Conservation (phyloP, 1,140 invertebrate genomes). For the Drosophila pachea region DNA sequence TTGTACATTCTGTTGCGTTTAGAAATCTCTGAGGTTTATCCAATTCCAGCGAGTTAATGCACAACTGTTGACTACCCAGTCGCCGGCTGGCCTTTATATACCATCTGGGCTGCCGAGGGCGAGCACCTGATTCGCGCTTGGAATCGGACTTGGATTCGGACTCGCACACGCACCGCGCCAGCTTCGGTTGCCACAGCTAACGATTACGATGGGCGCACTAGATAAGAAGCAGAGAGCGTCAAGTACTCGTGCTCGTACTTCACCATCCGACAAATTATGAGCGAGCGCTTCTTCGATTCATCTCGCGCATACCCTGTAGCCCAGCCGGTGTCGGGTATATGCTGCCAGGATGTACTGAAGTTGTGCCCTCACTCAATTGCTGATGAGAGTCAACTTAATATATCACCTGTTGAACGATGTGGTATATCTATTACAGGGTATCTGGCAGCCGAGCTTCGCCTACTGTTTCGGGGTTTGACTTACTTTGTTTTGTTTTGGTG, state of each 20-base stretch:
- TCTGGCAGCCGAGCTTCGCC: neutral
- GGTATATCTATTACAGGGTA: neutral
- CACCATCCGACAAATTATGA: slow-evolving; percentile 51
- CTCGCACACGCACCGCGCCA: slow-evolving; percentile 26
- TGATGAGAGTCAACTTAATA: no score
- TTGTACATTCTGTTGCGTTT: slow-evolving; percentile 61
- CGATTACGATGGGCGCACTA: slow-evolving; percentile 76
- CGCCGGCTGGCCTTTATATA: slow-evolving; percentile 55
- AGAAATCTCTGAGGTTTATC: slow-evolving; percentile 27
- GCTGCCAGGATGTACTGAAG: neutral
- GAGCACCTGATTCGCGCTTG: slow-evolving; percentile 38
- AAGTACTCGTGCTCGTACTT: slow-evolving; percentile 40
- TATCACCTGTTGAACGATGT: no score
- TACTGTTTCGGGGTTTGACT: no score
- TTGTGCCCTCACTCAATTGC: no score
- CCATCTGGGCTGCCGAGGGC: slow-evolving; percentile 36
- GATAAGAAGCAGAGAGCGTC: slow-evolving; percentile 63
- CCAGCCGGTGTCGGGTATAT: neutral
- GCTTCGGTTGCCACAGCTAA: slow-evolving; percentile 54
- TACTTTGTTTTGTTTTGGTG: slow-evolving; percentile 40
- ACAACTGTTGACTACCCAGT: slow-evolving; percentile 61
- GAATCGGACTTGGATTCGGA: neutral
- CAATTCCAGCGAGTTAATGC: slow-evolving; percentile 47
- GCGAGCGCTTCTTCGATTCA: slow-evolving; percentile 52
- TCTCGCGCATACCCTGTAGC: slow-evolving; percentile 13